Percentiles rank a stretch among this genome's conserved stretches.
These are phyloP conservation scores for Seira musarum DNA, from an alignment of 2,888 invertebrate genomes.

Conservation along the genomic window DNA sequence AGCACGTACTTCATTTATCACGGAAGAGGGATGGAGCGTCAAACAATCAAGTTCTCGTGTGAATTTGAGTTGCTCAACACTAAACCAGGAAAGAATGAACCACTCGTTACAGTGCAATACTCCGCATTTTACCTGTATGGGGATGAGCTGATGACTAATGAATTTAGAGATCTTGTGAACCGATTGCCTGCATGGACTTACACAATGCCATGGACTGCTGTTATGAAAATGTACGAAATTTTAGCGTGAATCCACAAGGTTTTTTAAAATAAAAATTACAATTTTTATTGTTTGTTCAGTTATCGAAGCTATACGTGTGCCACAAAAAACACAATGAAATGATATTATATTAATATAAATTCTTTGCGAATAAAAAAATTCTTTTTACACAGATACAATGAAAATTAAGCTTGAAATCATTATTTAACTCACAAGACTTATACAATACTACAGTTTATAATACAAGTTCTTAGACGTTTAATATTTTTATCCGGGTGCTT, in stretches of 20 bases:
- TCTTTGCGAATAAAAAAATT: too few relatives aligned
- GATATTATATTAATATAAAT: too few relatives aligned
- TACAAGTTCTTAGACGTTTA: too few relatives aligned
- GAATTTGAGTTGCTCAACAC: slow-evolving; percentile 45
- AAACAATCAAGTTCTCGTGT: slow-evolving; percentile 57
- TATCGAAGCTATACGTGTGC: too few relatives aligned
- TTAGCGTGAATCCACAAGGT: not conserved
- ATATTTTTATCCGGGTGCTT: too few relatives aligned
- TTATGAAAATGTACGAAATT: slow-evolving; percentile 63
- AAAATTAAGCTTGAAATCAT: too few relatives aligned
- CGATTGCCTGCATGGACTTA: slow-evolving; percentile 65
- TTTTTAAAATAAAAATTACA: too few relatives aligned
- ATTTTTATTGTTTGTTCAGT: too few relatives aligned
- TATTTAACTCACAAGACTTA: too few relatives aligned
- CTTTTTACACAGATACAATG: too few relatives aligned
- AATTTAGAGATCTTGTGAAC: slow-evolving; percentile 57
- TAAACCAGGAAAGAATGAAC: not conserved
- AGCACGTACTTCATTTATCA: slow-evolving; percentile 73
- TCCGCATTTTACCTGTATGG: slow-evolving; percentile 62
- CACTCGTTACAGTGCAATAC: slow-evolving; percentile 59
- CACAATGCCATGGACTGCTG: slow-evolving; percentile 62
- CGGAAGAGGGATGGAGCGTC: slow-evolving; percentile 58
- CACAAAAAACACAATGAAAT: too few relatives aligned
- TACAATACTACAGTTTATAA: too few relatives aligned
- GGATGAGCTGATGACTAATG: slow-evolving; percentile 42